Evolutionary conservation across 2,113 vertebrate genomes (phyloP).

Genomic region (Amblyopsis rosae): DNA sequence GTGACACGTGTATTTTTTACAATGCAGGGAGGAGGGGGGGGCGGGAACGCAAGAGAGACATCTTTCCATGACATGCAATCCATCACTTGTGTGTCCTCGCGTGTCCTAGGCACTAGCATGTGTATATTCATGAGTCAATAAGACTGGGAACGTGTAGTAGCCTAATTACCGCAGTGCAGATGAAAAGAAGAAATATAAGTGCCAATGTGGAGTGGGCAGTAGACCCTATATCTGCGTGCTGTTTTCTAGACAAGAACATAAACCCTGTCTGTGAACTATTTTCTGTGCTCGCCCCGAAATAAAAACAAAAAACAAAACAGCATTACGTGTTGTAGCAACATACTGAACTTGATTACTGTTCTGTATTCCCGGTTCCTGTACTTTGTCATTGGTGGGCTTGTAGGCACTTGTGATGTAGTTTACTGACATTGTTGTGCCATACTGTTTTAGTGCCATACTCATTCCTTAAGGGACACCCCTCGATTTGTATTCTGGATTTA

Average conservation of each 20-base stretch:
- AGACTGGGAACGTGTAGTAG: neutral
- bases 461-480: slow-evolving; percentile 17
- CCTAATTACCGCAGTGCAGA: neutral
- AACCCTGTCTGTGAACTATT: slow-evolving; percentile 9
- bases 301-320: slow-evolving; percentile 17
- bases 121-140: neutral
- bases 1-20: slow-evolving; percentile 35
- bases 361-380: slow-evolving; percentile 16
- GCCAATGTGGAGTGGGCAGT: slow-evolving; percentile 2
- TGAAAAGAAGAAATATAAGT: slow-evolving; percentile 3
- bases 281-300: slow-evolving; percentile 6
- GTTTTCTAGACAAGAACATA: neutral
- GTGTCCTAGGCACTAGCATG: neutral
- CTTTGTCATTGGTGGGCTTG: slow-evolving; percentile 34
- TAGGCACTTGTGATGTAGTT: slow-evolving; percentile 40
- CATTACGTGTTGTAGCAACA: slow-evolving; percentile 16
- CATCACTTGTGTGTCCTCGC: slow-evolving; percentile 11
- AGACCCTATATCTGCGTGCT: neutral
- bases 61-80: slow-evolving; percentile 14
- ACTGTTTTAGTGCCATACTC: slow-evolving; percentile 54
- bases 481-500: too few relatives aligned
- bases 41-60: slow-evolving; percentile 16
- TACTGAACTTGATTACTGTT: slow-evolving; percentile 31
- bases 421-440: slow-evolving; percentile 56
- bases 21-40: neutral